A percentile compares a stretch with the other conserved stretches of the same genome.
phyloP scores from a whole-genome alignment of 2,888 invertebrate genomes.

The Xiphydria camelus region DNA sequence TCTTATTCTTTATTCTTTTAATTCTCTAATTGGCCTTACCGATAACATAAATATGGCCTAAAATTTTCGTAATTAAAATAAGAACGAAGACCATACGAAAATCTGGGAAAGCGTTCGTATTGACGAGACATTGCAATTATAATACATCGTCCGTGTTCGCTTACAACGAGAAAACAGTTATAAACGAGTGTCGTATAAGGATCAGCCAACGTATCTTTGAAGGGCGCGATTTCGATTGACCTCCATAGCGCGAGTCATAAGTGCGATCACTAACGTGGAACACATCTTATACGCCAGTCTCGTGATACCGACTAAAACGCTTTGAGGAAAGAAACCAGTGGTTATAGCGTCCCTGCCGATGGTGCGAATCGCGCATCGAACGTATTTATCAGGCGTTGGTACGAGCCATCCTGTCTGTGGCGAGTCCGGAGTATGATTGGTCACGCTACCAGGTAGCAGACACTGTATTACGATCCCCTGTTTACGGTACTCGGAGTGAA shows the following conservation, averaged over 20 bases:
- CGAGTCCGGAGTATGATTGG: slow-evolving; percentile 83
- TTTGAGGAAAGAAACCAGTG: slow-evolving; percentile 74
- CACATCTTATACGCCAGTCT: slow-evolving; percentile 38
- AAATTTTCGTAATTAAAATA: too few species aligned
- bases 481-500: slow-evolving; percentile 72
- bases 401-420: slow-evolving; percentile 66
- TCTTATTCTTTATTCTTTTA: too few species aligned
- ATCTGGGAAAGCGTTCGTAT: too few species aligned
- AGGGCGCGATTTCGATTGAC: slow-evolving; percentile 35
- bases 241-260: slow-evolving; percentile 38
- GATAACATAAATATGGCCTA: too few species aligned
- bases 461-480: slow-evolving; percentile 77
- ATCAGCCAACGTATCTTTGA: slow-evolving; percentile 37
- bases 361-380: slow-evolving; percentile 69
- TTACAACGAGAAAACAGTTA: too few species aligned
- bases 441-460: slow-evolving; percentile 82
- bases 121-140: too few species aligned
- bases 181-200: too few species aligned
- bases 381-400: slow-evolving; percentile 72
- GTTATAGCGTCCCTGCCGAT: slow-evolving; percentile 70
- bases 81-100: too few species aligned
- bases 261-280: slow-evolving; percentile 27
- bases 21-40: too few species aligned
- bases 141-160: too few species aligned
- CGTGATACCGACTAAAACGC: slow-evolving; percentile 61